Percentiles rank a stretch among this genome's conserved stretches.
These are phyloP conservation scores for Brachystomella parvula DNA, from an alignment of 1,140 invertebrate species.

Conservation along the genomic window DNA sequence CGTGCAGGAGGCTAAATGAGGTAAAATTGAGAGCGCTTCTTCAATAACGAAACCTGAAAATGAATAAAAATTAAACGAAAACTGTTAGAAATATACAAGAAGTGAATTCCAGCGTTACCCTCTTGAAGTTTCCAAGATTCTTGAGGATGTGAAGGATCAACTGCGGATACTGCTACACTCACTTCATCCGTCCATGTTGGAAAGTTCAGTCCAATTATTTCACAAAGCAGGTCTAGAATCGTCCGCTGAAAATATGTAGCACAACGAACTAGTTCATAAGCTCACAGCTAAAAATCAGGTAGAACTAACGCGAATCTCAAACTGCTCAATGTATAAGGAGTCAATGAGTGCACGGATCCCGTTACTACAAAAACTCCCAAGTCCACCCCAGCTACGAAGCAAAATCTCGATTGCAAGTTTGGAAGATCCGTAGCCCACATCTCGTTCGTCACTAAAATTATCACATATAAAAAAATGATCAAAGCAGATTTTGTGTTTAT, in stretches of 20 bases:
- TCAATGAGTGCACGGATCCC: constrained; percentile 75
- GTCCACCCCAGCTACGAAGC: constrained; percentile 80
- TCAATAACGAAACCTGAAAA: constrained; percentile 54
- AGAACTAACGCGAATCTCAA: constrained; percentile 1
- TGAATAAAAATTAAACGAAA: no score
- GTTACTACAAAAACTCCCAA: constrained; percentile 63
- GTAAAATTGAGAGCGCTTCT: constrained; percentile 73
- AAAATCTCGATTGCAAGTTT: constrained; percentile 74
- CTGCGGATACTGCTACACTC: constrained; percentile 70
- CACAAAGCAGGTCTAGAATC: constrained; percentile 81
- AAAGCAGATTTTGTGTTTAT: no score
- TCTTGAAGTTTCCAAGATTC: constrained; percentile 80
- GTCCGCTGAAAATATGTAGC: constrained; percentile 57
- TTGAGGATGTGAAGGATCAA: constrained; percentile 67
- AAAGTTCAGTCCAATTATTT: constrained; percentile 71
- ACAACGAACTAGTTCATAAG: not conserved
- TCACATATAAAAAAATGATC: not conserved
- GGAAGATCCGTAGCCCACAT: constrained; percentile 71
- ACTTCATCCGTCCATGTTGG: constrained; percentile 89
- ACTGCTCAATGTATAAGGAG: constrained; percentile 73
- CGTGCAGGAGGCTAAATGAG: constrained; percentile 63
- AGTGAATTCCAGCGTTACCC: no score
- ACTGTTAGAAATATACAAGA: no score
- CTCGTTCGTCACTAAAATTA: constrained; percentile 61
- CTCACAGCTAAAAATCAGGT: not conserved